Conservation (phyloP, 2,888 invertebrate genomes). For the Elegia similella region DNA sequence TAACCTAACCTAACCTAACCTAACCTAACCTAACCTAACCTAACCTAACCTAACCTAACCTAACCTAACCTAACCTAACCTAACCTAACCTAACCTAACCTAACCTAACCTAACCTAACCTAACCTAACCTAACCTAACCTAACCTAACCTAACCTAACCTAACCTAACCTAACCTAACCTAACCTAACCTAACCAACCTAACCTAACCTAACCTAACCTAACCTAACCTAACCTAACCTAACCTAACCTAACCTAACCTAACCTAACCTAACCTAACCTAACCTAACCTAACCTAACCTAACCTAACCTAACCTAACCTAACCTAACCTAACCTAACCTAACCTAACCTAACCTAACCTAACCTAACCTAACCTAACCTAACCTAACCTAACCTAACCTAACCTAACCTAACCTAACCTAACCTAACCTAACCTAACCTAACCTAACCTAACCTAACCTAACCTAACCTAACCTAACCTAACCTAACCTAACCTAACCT, state of each 20-base stretch:
- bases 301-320: constrained; percentile 23
- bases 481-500: constrained; percentile 27
- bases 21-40: constrained; percentile 24
- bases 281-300: constrained; percentile 22
- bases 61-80: constrained; percentile 28
- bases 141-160: constrained; percentile 21
- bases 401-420: constrained; percentile 22
- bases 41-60: constrained; percentile 25
- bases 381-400: constrained; percentile 24
- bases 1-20: constrained; percentile 28
- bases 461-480: constrained; percentile 21
- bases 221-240: constrained; percentile 26
- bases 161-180: constrained; percentile 22
- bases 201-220: constrained; percentile 25
- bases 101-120: constrained; percentile 24
- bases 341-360: constrained; percentile 22
- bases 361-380: constrained; percentile 23
- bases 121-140: constrained; percentile 21
- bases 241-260: constrained; percentile 20
- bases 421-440: constrained; percentile 25
- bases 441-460: constrained; percentile 23
- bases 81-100: constrained; percentile 26
- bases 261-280: constrained; percentile 23
- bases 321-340: constrained; percentile 22
- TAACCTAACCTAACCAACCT: constrained; percentile 22